These are phyloP conservation scores for Patella caerulea DNA, from an alignment of 2,888 invertebrate genomes.

Conservation along the genomic window DNA sequence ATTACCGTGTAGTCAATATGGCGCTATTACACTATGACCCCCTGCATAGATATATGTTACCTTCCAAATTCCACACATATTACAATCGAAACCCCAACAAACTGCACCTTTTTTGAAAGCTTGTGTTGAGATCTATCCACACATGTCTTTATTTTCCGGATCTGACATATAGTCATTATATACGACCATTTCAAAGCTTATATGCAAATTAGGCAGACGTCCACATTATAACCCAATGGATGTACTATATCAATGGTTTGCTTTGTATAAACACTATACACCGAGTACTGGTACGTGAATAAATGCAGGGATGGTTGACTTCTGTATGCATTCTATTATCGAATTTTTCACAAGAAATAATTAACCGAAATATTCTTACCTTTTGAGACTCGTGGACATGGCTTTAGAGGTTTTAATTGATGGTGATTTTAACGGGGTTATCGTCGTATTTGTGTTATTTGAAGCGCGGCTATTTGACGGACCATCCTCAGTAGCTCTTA, in stretches of 20 bases:
- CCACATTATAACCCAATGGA: too few species aligned
- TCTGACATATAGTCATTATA: not conserved
- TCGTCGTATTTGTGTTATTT: not conserved
- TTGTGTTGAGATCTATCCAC: not conserved
- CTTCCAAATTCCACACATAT: not conserved
- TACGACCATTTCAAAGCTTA: not conserved
- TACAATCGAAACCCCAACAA: not conserved
- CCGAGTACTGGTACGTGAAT: too few species aligned
- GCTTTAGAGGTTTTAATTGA: conserved; percentile 6
- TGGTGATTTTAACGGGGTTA: conserved; percentile 1
- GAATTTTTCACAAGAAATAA: too few species aligned
- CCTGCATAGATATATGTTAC: conserved; percentile 4
- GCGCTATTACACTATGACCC: conserved; percentile 5
- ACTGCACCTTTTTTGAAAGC: not conserved
- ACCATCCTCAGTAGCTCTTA: not conserved
- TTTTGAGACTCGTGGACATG: conserved; percentile 6
- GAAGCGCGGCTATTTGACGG: not conserved
- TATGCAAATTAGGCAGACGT: conserved; percentile 10
- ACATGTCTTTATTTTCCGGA: not conserved
- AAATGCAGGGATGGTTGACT: too few species aligned
- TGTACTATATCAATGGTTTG: too few species aligned
- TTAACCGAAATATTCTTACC: not conserved
- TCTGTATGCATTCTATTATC: too few species aligned
- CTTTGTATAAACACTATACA: too few species aligned
- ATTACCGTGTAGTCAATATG: conserved; percentile 1